Percentiles rank a stretch among this genome's conserved stretches.
Conservation (phyloP, 23 tunicate species). For the Oikopleura dioica region DNA sequence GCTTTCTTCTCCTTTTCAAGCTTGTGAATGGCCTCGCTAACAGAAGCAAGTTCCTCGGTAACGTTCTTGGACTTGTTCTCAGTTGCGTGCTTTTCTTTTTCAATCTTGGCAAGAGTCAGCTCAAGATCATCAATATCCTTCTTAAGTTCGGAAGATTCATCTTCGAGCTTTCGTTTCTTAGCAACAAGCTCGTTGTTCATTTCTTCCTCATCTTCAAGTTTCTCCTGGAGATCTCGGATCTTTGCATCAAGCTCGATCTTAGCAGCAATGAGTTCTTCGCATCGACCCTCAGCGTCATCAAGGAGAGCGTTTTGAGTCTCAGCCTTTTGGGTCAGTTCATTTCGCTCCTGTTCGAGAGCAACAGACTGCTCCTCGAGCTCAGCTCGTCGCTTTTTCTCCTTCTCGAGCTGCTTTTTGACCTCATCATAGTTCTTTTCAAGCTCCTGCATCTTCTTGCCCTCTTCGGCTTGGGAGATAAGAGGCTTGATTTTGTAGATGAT, state of each 20-base stretch:
- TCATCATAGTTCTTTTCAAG: constrained; percentile 46
- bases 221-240: constrained; percentile 54
- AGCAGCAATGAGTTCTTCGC: constrained; percentile 59
- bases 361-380: constrained; percentile 71
- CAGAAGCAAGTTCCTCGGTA: constrained; percentile 39
- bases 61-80: constrained; percentile 45
- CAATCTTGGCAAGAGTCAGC: constrained; percentile 44
- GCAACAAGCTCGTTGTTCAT: constrained; percentile 32
- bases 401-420: constrained; percentile 41
- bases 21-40: constrained; percentile 41
- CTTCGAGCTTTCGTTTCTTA: background rate
- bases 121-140: constrained; percentile 73
- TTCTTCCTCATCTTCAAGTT: constrained; percentile 85
- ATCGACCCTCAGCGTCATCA: constrained; percentile 85
- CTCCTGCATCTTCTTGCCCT: constrained; percentile 57
- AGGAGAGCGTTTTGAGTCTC: constrained; percentile 32
- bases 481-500: constrained; percentile 95
- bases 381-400: constrained; percentile 52
- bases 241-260: constrained; percentile 61
- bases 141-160: background rate
- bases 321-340: constrained; percentile 27
- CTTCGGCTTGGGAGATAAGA: constrained; percentile 56
- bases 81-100: constrained; percentile 65
- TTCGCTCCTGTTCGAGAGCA: constrained; percentile 47
- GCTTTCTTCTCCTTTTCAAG: background rate